Evolutionary conservation across 2,888 invertebrate genomes (phyloP), one percentile per base, ranked within the genome.

Genomic region (Heteromurus nitidus): DNA sequence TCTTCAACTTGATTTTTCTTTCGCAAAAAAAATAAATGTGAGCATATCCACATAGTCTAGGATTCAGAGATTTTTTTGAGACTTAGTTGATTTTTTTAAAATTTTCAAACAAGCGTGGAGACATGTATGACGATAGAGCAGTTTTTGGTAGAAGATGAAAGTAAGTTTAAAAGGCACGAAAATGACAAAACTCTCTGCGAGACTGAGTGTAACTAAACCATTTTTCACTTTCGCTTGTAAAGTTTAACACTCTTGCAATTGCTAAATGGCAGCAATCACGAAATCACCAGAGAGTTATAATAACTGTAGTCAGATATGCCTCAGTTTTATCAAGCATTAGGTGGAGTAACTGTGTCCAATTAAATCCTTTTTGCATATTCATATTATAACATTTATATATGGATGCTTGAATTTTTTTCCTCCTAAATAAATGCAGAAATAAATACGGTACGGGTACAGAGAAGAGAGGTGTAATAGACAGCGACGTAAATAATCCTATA

Each of bases 171-270:
- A 18, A 36, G 20, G 24, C 62, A 55, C 31, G 9, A 36, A 64
- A 64, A 64, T 36, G 64, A 42, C 64, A 42, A 64, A 28, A 64
- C 42, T 13, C 50, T 20, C 20, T n/a, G n/a, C 20, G 55, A 55
- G 55, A n/a, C n/a, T n/a, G 60, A 60, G 1, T 31, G 64, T 42
- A 20, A 13, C 64, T 11, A 60, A 28, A 64, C 28, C 16, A 47
- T 68, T 68, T 58, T 77, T 69, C 77, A 64, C 77, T 77, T 77
- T 77, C 77, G 69, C 77, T 69, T 77, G 58, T 31, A 75, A 75
- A 77, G 30, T 24, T 24, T 9, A 55, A 55, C 55, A n/a, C n/a
- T 20, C 24, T 3, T 20, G 50, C 3, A 3, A 55, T 20, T 24
- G 20, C 55, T 55, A 55, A 55, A 55, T 55, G 22, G 55, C 22